Evolutionary conservation across 2,888 invertebrate species (phyloP).

Genomic region (Pseudoips prasinana): DNA sequence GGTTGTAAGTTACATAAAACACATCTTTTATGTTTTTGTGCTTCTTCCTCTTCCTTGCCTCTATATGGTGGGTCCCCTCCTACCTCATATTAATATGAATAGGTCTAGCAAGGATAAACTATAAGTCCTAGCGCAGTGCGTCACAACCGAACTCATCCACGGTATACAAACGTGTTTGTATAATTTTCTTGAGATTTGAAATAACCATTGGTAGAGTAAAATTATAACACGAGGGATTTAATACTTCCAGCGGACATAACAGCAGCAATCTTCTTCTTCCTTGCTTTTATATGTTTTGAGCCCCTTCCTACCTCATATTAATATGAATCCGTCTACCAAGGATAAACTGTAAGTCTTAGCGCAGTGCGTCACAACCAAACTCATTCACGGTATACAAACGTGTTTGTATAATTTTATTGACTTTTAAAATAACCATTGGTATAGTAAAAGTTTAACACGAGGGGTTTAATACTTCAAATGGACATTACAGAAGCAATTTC

Average conservation of each 20-base stretch:
- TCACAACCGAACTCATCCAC: slow-evolving; percentile 38
- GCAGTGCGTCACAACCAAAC: slow-evolving; percentile 39
- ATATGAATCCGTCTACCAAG: slow-evolving; percentile 56
- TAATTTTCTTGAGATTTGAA: slow-evolving; percentile 18
- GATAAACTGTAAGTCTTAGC: slow-evolving; percentile 44
- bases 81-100: too few relatives aligned
- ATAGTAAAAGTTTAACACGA: not conserved
- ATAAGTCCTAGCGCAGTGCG: slow-evolving; percentile 37
- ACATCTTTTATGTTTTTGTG: too few relatives aligned
- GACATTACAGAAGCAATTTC: too few relatives aligned
- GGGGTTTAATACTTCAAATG: too few relatives aligned
- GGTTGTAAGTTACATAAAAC: too few relatives aligned
- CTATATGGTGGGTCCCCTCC: too few relatives aligned
- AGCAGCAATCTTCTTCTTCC: too few relatives aligned
- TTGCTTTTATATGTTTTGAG: not conserved
- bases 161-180: slow-evolving; percentile 23
- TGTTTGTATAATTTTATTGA: slow-evolving; percentile 24
- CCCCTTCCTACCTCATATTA: slow-evolving; percentile 43
- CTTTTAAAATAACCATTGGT: slow-evolving; percentile 1
- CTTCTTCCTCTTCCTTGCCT: too few relatives aligned
- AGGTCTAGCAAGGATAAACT: too few relatives aligned
- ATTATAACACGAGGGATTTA: not conserved
- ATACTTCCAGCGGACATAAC: too few relatives aligned
- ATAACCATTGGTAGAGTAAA: not conserved
- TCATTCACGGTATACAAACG: slow-evolving; percentile 30